A percentile compares a stretch with the other conserved stretches of the same genome.
phyloP scores from a whole-genome alignment of 2,888 invertebrate genomes.

The Apamea sordens region DNA sequence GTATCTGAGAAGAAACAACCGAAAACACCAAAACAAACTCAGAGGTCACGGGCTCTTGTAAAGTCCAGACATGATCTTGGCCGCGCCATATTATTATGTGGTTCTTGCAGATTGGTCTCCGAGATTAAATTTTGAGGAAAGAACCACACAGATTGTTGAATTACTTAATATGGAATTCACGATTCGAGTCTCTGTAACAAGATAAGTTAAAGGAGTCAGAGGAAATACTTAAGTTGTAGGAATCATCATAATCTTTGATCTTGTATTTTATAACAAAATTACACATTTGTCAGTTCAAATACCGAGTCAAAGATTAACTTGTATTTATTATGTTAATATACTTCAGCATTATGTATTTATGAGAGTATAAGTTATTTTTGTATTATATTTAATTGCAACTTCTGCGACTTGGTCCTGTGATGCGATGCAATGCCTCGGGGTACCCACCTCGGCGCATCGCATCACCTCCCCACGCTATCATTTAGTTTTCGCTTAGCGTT shows the following conservation, averaged over 20 bases:
- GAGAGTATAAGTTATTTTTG: neutral
- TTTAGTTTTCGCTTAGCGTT: no score
- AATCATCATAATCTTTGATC: neutral
- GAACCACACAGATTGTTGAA: neutral
- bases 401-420: no score
- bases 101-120: neutral
- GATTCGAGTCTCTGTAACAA: neutral
- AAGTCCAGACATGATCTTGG: neutral
- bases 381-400: neutral
- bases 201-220: neutral
- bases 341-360: neutral
- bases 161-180: neutral
- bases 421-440: no score
- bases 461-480: no score
- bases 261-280: neutral
- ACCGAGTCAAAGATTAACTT: neutral
- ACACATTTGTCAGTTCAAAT: neutral
- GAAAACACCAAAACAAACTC: neutral
- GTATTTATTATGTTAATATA: neutral
- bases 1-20: neutral
- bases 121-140: neutral
- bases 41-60: neutral
- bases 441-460: no score
- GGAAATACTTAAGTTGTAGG: neutral
- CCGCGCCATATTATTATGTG: neutral